phyloP scores from a whole-genome alignment of 2,888 invertebrate species.

The Crossocerus cetratus region DNA sequence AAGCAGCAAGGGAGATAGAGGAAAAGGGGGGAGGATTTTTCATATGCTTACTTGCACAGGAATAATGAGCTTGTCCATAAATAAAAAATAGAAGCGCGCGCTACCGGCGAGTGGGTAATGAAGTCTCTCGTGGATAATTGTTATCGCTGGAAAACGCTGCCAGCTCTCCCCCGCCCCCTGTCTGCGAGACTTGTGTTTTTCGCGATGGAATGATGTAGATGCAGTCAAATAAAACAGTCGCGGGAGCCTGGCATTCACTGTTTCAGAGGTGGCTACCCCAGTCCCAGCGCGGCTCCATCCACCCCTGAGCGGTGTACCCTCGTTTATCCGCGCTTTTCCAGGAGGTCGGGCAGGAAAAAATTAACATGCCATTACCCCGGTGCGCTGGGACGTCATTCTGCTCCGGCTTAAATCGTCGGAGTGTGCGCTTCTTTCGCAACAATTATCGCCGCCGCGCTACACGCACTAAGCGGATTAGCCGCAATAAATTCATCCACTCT shows the following conservation, averaged over 20 bases:
- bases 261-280: neutral
- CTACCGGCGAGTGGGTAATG: slow-evolving; percentile 73
- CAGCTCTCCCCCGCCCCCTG: no score
- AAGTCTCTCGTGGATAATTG: slow-evolving; percentile 75
- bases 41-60: slow-evolving; percentile 76
- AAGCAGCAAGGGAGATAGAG: slow-evolving; percentile 9
- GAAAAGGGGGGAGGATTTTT: slow-evolving; percentile 68
- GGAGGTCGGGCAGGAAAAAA: slow-evolving; percentile 6
- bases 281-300: neutral
- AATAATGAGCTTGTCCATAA: slow-evolving; percentile 76
- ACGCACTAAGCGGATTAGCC: slow-evolving; percentile 34
- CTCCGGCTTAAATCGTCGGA: neutral
- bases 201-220: slow-evolving; percentile 53
- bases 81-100: slow-evolving; percentile 72
- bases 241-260: slow-evolving; percentile 2
- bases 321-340: neutral
- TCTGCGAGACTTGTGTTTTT: slow-evolving; percentile 58
- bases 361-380: slow-evolving; percentile 21
- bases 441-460: slow-evolving; percentile 35
- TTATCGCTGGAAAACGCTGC: slow-evolving; percentile 68
- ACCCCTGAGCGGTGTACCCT: slow-evolving; percentile 11
- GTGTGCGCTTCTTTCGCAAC: slow-evolving; percentile 22
- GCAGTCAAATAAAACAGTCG: slow-evolving; percentile 44
- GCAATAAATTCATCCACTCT: neutral
- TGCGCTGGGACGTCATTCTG: neutral